Base-by-base conservation (phyloP, 2,888 invertebrate genomes). In the Imbricaverruca yamaguchii region DNA sequence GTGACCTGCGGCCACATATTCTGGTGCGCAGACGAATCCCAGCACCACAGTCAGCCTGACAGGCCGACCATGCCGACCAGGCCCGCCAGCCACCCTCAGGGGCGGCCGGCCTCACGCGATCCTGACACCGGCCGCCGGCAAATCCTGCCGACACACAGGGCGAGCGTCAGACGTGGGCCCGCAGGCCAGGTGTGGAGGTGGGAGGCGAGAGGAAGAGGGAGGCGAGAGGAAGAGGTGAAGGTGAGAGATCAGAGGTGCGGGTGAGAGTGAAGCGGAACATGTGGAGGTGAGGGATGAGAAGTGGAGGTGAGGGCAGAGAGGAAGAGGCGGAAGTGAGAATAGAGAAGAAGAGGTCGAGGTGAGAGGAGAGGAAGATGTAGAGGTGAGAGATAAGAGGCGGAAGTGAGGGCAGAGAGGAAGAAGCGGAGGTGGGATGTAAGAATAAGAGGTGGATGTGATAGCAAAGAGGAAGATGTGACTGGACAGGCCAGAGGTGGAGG, bases 121-220 rank as follows among this genome's bases (percentile, higher is more conserved):
- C 53, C 74, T 74, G 55, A 21, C 74, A 74, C 12, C 74, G 53
- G 74, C 21, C 10, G 21, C 74, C 74, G 9, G 74, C 0, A 21
- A 55, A 74, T 55, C 74, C 74, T 74, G 74, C 21, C 53, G 74
- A n/a, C 53, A 74, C 69, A 55, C 55, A 74, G 74, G 21, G 74
- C 74, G 74, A 53, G 23, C 74, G 74, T 74, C 74, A 74, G 74
- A 39, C 3, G 53, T 9, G 55, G 74, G 9, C 63, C 63, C 15
- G 12, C 15, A 21, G 63, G 15, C 21, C 21, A 21, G 63, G 11
- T 18, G 39, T 39, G 39, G 2, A 39, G 21, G 63, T 21, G 63
- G 1, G 59, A 59, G 59, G 18, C 12, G 63, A 21, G 15, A 63
- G 63, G 63, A 8, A 63, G 59, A 59, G 59, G 59, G 59, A 59